Conservation (phyloP, 2,888 invertebrate species). For the Liopterus haemorrhoidalis region DNA sequence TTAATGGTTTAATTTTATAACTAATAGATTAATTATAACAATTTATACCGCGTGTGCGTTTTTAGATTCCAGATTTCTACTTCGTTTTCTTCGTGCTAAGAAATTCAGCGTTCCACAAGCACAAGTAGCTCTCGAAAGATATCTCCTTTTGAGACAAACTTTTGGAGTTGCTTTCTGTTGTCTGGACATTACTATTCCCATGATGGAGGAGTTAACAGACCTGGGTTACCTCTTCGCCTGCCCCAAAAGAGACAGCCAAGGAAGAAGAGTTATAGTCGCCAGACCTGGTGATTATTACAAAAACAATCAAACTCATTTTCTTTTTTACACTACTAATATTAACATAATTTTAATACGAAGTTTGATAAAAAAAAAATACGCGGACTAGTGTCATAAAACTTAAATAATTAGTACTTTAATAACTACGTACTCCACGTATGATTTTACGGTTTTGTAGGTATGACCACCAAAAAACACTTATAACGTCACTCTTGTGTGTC, state of each 20-base stretch:
- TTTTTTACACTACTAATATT: too few relatives aligned
- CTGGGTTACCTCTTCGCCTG: slow-evolving; percentile 73
- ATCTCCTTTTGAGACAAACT: slow-evolving; percentile 68
- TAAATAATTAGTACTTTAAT: too few relatives aligned
- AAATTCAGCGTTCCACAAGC: slow-evolving; percentile 76
- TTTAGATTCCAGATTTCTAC: slow-evolving; percentile 62
- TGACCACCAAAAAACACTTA: too few relatives aligned
- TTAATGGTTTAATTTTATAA: not conserved
- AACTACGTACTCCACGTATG: too few relatives aligned
- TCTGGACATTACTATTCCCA: slow-evolving; percentile 63
- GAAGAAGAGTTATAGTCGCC: slow-evolving; percentile 69
- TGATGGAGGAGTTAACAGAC: slow-evolving; percentile 64
- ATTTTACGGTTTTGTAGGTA: too few relatives aligned
- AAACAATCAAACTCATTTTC: slow-evolving; percentile 2
- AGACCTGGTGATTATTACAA: slow-evolving; percentile 58
- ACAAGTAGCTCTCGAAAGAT: slow-evolving; percentile 70
- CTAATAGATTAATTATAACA: not conserved
- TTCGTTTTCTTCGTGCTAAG: slow-evolving; percentile 72
- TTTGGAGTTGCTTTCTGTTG: slow-evolving; percentile 70
- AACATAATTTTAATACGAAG: too few relatives aligned
- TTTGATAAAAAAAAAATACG: too few relatives aligned
- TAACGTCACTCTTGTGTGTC: too few relatives aligned
- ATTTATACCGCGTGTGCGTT: slow-evolving; percentile 17
- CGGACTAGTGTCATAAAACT: too few relatives aligned
- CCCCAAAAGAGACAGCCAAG: slow-evolving; percentile 66